phyloP scores from a whole-genome alignment of 2,113 vertebrate genomes.

The Propithecus coquereli region DNA sequence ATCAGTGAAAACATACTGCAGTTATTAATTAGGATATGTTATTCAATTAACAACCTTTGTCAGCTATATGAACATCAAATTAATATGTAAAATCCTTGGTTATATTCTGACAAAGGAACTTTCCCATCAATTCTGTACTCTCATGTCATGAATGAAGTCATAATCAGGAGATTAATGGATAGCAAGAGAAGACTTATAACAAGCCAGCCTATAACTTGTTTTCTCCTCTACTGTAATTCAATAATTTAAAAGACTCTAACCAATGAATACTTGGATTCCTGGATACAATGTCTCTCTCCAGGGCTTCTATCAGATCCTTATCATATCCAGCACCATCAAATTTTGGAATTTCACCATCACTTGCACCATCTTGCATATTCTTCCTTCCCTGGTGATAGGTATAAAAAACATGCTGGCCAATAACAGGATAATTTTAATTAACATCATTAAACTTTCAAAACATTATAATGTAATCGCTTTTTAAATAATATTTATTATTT shows the following conservation, averaged over 20 bases:
- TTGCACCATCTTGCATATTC: slow-evolving; percentile 82
- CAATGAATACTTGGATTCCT: slow-evolving; percentile 96
- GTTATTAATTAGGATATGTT: slow-evolving; percentile 47
- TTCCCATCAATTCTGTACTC: not conserved
- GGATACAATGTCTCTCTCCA: slow-evolving; percentile 98
- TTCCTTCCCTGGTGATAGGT: slow-evolving; percentile 86
- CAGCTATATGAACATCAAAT: slow-evolving; percentile 36
- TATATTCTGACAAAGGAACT: not conserved
- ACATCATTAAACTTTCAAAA: slow-evolving; percentile 25
- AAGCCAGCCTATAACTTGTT: not conserved
- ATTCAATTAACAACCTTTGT: slow-evolving; percentile 70
- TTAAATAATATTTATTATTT: not conserved
- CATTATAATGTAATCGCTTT: not conserved
- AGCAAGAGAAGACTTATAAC: not conserved
- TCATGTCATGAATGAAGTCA: slow-evolving; percentile 44
- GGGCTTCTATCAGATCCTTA: slow-evolving; percentile 92
- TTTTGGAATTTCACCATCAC: slow-evolving; percentile 89
- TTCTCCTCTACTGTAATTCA: not conserved
- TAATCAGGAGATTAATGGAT: not conserved
- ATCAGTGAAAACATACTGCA: slow-evolving; percentile 56
- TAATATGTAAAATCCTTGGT: slow-evolving; percentile 47
- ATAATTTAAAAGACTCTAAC: slow-evolving; percentile 78
- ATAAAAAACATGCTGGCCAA: slow-evolving; percentile 21
- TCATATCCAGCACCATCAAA: slow-evolving; percentile 94
- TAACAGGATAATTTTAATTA: slow-evolving; percentile 28